Percentiles rank a stretch among this genome's conserved stretches.
These are phyloP conservation scores for Sphaerodactylus townsendi DNA, from an alignment of 2,113 vertebrate genomes.

Conservation along the genomic window DNA sequence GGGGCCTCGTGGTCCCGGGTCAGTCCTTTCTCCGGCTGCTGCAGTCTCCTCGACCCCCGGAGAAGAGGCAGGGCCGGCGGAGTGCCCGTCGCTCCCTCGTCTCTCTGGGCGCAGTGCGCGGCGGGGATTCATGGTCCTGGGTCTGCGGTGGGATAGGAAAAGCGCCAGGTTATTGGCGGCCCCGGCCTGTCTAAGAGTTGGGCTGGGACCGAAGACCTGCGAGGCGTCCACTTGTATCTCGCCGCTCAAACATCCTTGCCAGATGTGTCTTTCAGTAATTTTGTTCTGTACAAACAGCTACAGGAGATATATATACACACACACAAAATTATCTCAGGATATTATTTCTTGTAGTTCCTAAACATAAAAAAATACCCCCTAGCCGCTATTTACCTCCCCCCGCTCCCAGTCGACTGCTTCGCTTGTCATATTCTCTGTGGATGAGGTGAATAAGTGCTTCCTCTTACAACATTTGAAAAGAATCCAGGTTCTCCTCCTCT, in stretches of 20 bases:
- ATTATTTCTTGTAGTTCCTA: not conserved
- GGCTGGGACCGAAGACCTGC: not conserved
- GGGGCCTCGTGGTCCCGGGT: not conserved
- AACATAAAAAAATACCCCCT: no score
- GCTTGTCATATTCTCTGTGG: not conserved
- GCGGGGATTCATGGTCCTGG: constrained; percentile 11
- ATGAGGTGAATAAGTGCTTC: not conserved
- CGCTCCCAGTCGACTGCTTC: not conserved
- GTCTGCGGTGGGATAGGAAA: not conserved
- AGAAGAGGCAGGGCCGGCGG: not conserved
- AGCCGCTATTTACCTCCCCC: not conserved
- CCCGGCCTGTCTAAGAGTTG: not conserved
- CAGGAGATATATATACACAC: not conserved
- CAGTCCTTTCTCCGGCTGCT: not conserved
- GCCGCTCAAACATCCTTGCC: not conserved
- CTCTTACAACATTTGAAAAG: not conserved
- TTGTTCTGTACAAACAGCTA: not conserved
- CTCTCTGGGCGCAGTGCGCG: constrained; percentile 30
- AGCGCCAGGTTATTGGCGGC: not conserved
- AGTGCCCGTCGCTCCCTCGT: not conserved
- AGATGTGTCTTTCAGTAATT: not conserved
- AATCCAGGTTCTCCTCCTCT: not conserved
- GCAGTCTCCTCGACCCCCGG: not conserved
- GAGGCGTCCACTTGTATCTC: not conserved
- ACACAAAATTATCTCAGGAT: not conserved